Evolutionary conservation across 2,797 vertebrate genomes (phyloP).

Genomic region (Enteromius anoplus): DNA sequence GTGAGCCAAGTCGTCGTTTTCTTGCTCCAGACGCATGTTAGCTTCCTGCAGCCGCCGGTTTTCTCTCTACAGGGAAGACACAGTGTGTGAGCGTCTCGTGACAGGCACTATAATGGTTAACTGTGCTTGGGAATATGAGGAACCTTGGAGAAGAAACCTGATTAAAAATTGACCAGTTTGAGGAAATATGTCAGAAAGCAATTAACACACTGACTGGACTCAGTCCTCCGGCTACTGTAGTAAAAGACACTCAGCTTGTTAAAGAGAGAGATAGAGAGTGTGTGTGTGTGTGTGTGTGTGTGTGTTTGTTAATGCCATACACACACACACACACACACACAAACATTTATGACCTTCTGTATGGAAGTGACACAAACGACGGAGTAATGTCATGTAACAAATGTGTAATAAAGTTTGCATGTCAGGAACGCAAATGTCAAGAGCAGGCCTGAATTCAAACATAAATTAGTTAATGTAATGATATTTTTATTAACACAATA

Average conservation of each 20-base stretch:
- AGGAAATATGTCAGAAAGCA: constrained; percentile 26
- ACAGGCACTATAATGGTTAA: constrained; percentile 61
- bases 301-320: background rate
- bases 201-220: constrained; percentile 32
- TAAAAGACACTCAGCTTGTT: background rate
- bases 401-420: background rate
- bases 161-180: constrained; percentile 54
- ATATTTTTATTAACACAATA: background rate
- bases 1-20: constrained; percentile 96
- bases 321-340: background rate
- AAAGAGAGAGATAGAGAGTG: background rate
- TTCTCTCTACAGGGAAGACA: constrained; percentile 82
- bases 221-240: constrained; percentile 5
- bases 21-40: constrained; percentile 98
- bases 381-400: too few species aligned
- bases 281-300: background rate
- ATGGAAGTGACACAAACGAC: background rate
- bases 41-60: constrained; percentile 96
- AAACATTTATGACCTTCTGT: background rate
- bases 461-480: background rate
- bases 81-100: constrained; percentile 39
- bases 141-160: constrained; percentile 51
- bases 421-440: background rate
- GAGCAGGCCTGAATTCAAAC: background rate
- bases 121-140: constrained; percentile 42